Percentiles rank a stretch among this genome's conserved stretches.
Conservation (phyloP, 2,113 vertebrate species). For the Bagarius yarrelli region DNA sequence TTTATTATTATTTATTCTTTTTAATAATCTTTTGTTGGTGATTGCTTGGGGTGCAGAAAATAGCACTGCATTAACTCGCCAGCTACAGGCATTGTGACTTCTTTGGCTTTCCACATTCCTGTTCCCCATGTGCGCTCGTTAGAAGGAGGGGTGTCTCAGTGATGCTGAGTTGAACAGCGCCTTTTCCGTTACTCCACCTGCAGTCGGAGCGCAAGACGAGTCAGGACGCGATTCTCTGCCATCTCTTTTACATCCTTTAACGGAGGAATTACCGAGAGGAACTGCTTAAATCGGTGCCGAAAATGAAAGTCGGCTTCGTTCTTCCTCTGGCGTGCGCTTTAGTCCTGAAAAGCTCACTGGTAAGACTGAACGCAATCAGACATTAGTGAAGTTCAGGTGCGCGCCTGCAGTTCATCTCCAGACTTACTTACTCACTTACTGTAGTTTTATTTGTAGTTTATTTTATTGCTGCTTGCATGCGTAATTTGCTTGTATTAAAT, state of each 20-base stretch:
- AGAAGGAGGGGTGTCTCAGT: conserved; percentile 68
- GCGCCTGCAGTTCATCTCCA: neutral
- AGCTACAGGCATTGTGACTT: neutral
- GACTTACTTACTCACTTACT: neutral
- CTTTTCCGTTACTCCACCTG: conserved; percentile 63
- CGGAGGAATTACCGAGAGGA: conserved; percentile 60
- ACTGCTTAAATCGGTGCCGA: conserved; percentile 48
- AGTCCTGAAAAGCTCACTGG: conserved; percentile 69
- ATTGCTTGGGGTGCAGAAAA: no score
- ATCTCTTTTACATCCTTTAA: conserved; percentile 38
- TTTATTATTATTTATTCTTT: no score
- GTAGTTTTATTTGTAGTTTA: neutral
- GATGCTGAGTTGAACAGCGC: conserved; percentile 69
- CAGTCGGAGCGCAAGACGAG: conserved; percentile 70
- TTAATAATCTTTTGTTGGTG: no score
- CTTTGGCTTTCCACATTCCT: conserved; percentile 42
- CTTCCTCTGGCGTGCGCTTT: conserved; percentile 69
- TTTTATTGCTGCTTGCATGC: neutral
- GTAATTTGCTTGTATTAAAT: neutral
- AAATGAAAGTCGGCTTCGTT: conserved; percentile 64
- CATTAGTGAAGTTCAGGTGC: conserved; percentile 5
- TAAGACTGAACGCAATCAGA: conserved; percentile 61
- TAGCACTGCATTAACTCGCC: neutral
- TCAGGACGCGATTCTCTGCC: conserved; percentile 55
- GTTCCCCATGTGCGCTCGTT: conserved; percentile 30